phyloP scores from a whole-genome alignment of 2,888 invertebrate species.

The Polyploca ridens region DNA sequence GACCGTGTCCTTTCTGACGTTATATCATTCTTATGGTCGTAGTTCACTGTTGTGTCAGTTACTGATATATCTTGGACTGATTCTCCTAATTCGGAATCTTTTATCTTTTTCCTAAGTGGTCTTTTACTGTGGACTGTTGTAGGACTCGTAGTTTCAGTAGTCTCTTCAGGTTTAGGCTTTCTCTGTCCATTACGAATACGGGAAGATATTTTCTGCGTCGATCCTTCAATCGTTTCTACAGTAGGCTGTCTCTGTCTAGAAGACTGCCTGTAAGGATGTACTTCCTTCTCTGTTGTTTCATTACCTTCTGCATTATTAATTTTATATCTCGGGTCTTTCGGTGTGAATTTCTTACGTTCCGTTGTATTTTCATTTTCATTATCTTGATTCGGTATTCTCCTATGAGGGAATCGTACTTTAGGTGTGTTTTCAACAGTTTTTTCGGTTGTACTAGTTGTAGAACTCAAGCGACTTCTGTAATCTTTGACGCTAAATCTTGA shows the following conservation, averaged over 20 bases:
- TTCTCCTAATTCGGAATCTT: constrained; percentile 70
- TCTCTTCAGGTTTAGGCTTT: constrained; percentile 70
- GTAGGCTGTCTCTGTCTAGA: constrained; percentile 68
- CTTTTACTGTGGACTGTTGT: constrained; percentile 62
- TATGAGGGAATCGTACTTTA: constrained; percentile 77
- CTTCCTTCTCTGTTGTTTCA: constrained; percentile 66
- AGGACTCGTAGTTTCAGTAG: constrained; percentile 57
- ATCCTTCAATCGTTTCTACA: constrained; percentile 61
- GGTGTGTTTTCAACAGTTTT: constrained; percentile 61
- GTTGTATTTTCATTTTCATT: constrained; percentile 70
- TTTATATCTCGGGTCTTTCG: constrained; percentile 77
- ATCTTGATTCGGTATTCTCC: constrained; percentile 68
- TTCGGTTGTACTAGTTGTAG: constrained; percentile 79
- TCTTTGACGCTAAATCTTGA: constrained; percentile 92
- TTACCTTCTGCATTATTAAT: constrained; percentile 56
- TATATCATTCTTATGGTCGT: constrained; percentile 62
- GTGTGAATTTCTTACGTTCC: constrained; percentile 81
- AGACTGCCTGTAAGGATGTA: constrained; percentile 54
- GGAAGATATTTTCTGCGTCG: constrained; percentile 72
- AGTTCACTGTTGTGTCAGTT: constrained; percentile 57
- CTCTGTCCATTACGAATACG: constrained; percentile 71
- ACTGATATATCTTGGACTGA: constrained; percentile 71
- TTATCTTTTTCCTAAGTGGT: constrained; percentile 68
- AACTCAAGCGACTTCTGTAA: constrained; percentile 87
- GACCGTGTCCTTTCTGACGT: constrained; percentile 78